Base-by-base conservation (phyloP, 2,797 vertebrate genomes). In the Gymnoscopelus microlampas region DNA sequence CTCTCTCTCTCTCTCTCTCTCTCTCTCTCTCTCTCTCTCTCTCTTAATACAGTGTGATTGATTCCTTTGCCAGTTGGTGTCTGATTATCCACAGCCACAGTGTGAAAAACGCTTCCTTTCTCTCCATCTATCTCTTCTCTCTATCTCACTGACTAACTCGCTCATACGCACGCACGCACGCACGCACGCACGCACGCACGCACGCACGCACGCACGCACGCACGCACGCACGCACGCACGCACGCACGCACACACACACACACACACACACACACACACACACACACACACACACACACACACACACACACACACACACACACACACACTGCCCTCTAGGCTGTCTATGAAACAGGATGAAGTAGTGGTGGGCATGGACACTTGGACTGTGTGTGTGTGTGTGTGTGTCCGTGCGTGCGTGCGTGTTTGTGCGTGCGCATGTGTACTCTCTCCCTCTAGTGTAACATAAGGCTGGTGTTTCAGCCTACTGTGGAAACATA, bases 1-100 rank as follows among this genome's bases (percentile, higher is more conserved):
- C 63, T 66, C 11, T 44, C 35, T n/a, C 13, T 3, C 26, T 1
- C 47, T 50, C 53, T 15, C 39, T 50, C 47, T 53, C 53, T 15
- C 29, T 35, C 47, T 15, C 15, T 64, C 35, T 66, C 32, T 7
- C 56, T 70, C 59, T n/a, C 24, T 50, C 35, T 35, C 32, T 47
- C 59, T 60, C 32, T 76, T 66, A 60, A 63, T 56, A 60, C 70
- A 55, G 70, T 73, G 59, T 74, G 74, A 85, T 74, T 59, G 66
- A 79, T 82, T 78, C 57, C 15, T 81, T 74, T 70, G 68, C 74
- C 70, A 71, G 73, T 60, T 74, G 49, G 53, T 77, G 64, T 78
- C 58, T 76, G 56, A 35, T 77, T 69, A 76, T 78, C 78, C 75
- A 12, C 70, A 65, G 51, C 60, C 65, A 75, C 55, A 58, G 57